Evolutionary conservation across 1,140 invertebrate species (phyloP).

Genomic region (Hirudo medicinalis): DNA sequence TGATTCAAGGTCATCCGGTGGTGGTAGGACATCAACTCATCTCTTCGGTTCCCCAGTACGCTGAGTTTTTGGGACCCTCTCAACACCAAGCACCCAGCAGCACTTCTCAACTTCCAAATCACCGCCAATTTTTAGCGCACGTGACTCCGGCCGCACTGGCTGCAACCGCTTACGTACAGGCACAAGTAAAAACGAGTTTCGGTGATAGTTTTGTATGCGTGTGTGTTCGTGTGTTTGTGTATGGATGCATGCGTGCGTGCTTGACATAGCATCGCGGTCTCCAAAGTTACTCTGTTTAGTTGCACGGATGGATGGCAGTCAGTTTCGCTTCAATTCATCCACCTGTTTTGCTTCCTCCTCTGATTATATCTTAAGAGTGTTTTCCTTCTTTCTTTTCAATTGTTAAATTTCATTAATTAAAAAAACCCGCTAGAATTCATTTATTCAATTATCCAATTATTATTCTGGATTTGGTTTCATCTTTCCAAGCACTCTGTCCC

Average conservation of each 20-base stretch:
- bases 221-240: slow-evolving; percentile 4
- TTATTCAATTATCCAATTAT: too few relatives aligned
- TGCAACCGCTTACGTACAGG: slow-evolving; percentile 8
- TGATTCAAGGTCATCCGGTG: neutral
- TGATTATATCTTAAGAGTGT: too few relatives aligned
- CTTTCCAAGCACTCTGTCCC: too few relatives aligned
- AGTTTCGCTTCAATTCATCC: too few relatives aligned
- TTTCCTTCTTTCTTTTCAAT: too few relatives aligned
- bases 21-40: neutral
- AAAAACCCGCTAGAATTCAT: too few relatives aligned
- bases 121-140: slow-evolving; percentile 5
- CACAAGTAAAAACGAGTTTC: neutral
- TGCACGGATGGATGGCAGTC: too few relatives aligned
- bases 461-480: too few relatives aligned
- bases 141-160: neutral
- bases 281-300: too few relatives aligned
- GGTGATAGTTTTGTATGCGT: neutral
- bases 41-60: neutral
- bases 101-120: slow-evolving; percentile 2
- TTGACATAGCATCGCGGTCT: neutral
- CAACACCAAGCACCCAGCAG: neutral
- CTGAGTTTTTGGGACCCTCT: neutral
- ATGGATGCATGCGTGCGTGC: neutral
- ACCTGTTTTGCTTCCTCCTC: too few relatives aligned
- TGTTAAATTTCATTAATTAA: too few relatives aligned